Conservation (phyloP, 2,888 invertebrate species). For the Hesperia comma region DNA sequence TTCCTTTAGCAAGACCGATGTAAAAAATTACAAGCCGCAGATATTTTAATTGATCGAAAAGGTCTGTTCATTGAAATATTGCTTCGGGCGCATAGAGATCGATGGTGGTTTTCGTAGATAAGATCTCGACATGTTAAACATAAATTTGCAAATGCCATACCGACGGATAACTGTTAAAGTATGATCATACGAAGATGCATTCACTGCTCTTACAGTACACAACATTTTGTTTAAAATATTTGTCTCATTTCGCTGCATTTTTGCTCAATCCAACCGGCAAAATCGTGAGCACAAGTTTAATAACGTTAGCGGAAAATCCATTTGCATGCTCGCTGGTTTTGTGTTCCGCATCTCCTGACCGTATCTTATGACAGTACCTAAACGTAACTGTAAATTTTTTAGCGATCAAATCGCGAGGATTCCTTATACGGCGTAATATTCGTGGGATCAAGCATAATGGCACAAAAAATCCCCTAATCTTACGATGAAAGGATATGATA, state of each 20-base stretch:
- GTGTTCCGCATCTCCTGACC: slow-evolving; percentile 43
- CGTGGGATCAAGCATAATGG: slow-evolving; percentile 9
- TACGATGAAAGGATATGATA: slow-evolving; percentile 9
- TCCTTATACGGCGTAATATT: slow-evolving; percentile 24
- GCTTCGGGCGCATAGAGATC: slow-evolving; percentile 23
- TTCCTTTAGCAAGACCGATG: slow-evolving; percentile 18
- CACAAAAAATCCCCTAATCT: slow-evolving; percentile 9
- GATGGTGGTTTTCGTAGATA: slow-evolving; percentile 24
- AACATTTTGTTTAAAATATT: slow-evolving; percentile 20
- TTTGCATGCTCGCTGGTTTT: slow-evolving; percentile 54
- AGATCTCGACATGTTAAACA: slow-evolving; percentile 21
- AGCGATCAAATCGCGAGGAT: slow-evolving; percentile 24
- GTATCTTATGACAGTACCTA: slow-evolving; percentile 50
- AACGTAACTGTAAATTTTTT: slow-evolving; percentile 50
- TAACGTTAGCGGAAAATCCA: slow-evolving; percentile 50
- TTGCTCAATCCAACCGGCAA: slow-evolving; percentile 28
- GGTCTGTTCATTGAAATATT: slow-evolving; percentile 20
- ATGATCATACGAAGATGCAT: slow-evolving; percentile 18
- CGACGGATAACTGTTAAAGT: slow-evolving; percentile 26
- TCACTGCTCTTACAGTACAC: not conserved
- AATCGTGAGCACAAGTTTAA: slow-evolving; percentile 48
- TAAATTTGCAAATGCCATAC: slow-evolving; percentile 10
- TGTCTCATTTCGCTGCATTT: slow-evolving; percentile 28
- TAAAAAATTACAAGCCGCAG: slow-evolving; percentile 26
- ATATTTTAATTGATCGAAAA: slow-evolving; percentile 32